Base-by-base conservation (phyloP, 2,113 vertebrate species). In the Columba janthina region DNA sequence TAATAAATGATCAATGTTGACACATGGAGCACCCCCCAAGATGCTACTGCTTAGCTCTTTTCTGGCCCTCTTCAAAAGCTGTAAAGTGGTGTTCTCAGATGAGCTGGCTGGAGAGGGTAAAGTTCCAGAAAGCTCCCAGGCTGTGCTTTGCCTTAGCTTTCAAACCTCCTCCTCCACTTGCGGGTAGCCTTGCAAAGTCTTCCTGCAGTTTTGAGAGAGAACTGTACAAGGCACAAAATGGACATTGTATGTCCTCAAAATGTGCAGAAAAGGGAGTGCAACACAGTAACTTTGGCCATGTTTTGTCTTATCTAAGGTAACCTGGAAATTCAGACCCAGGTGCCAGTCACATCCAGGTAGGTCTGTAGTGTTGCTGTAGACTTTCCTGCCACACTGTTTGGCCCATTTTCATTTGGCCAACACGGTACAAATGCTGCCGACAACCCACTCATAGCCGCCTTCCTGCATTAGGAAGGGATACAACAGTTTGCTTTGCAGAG, bases 271-370 rank as follows among this genome's bases (percentile, higher is more conserved):
- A 57, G 15, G 26, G 38, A 79, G 7, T 0, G 3, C 1, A 6
- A 8, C 0, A 0, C 50, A 64, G 13, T 54, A 50, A 31, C 13
- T 89, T 71, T 1, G 4, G 26, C 51, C 14, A 15, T 15, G 26
- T 88, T 78, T 71, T 85, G 29, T 54, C 56, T 67, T 65, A 5
- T 16, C 64, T 82, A 44, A 38, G 32, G 34, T 67, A 60, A 48
- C 28, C 12, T 44, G 57, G 24, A 34, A 78, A 29, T 94, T 75
- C 29, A 42, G 24, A 58, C 62, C 21, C 20, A 11, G 22, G 10
- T 81, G 61, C 8, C 32, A 9, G 25, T 83, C 51, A 32, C 51
- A 32, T 14, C 38, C 4, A 48, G 48, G 26, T 80, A 38, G 26
- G 7, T 81, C 31, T 89, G 7, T 15, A 48, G 48, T 42, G 53